Conservation (phyloP, 2,113 vertebrate species). For the Chascanopsetta lugubris region DNA sequence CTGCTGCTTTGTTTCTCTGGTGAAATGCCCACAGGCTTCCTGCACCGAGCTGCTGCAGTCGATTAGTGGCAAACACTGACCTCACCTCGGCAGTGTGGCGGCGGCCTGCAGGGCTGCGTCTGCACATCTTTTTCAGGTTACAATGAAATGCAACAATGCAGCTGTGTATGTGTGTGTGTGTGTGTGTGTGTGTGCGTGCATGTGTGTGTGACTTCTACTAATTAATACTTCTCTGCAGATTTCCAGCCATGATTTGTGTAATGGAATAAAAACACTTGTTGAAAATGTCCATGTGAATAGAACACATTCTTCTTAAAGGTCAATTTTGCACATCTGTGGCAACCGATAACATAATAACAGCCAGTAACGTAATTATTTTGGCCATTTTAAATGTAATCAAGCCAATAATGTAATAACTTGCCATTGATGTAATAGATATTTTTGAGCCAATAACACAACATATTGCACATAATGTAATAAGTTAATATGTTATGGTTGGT, state of each 20-base stretch:
- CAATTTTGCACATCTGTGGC: constrained; percentile 3
- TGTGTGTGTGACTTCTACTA: constrained; percentile 45
- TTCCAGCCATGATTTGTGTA: constrained; percentile 8
- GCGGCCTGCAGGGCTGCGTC: constrained; percentile 44
- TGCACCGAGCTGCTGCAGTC: constrained; percentile 67
- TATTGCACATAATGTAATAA: no score
- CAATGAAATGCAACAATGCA: constrained; percentile 30
- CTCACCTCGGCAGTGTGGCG: constrained; percentile 66
- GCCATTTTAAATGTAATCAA: no score
- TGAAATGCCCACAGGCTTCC: constrained; percentile 26
- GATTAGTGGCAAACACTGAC: constrained; percentile 64
- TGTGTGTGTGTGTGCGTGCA: constrained; percentile 37
- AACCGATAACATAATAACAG: no score
- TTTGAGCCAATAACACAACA: no score
- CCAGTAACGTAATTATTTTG: no score
- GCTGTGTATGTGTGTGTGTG: constrained; percentile 35
- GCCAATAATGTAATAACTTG: no score
- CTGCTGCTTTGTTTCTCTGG: constrained; percentile 48
- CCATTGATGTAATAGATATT: no score
- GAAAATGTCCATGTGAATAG: constrained; percentile 6
- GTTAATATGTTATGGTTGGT: no score
- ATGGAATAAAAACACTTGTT: constrained; percentile 17
- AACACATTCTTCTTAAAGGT: constrained; percentile 1
- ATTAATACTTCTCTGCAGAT: constrained; percentile 22
- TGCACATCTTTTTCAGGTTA: constrained; percentile 48